Evolutionary conservation across 2,113 vertebrate species (phyloP).

Genomic region (Dolichallabes microphthalmus): DNA sequence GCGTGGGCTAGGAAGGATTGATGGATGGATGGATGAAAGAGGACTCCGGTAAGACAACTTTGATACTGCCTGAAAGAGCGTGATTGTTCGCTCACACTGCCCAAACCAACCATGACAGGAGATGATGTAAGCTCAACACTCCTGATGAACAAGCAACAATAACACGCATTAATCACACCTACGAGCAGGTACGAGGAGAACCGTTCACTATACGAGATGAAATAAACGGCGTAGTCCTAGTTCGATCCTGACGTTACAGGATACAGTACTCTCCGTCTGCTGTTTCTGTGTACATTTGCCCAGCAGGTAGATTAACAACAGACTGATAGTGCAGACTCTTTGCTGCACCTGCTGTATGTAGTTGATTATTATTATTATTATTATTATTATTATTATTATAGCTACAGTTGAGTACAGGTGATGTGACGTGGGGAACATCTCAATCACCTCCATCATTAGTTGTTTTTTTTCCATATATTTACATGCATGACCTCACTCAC

Average conservation of each 20-base stretch:
- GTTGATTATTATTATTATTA: neutral
- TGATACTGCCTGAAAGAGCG: neutral
- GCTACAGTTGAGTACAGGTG: neutral
- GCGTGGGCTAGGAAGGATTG: neutral
- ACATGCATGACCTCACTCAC: constrained; percentile 57
- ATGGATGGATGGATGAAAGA: neutral
- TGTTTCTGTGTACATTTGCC: neutral
- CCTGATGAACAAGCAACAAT: neutral
- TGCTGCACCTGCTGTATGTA: neutral
- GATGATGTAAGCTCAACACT: neutral
- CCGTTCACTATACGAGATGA: neutral
- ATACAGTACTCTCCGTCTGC: neutral
- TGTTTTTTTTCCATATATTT: neutral
- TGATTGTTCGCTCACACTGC: neutral
- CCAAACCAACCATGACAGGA: neutral
- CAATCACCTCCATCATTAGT: neutral
- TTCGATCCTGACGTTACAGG: too few relatives aligned
- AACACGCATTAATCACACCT: neutral
- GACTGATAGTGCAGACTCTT: neutral
- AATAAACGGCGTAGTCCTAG: neutral
- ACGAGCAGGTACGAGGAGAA: neutral
- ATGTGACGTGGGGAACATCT: neutral
- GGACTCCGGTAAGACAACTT: too few relatives aligned
- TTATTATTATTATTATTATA: neutral
- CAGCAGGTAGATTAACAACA: neutral